phyloP scores from a whole-genome alignment of 1,140 invertebrate genomes.

The Campodea augens region DNA sequence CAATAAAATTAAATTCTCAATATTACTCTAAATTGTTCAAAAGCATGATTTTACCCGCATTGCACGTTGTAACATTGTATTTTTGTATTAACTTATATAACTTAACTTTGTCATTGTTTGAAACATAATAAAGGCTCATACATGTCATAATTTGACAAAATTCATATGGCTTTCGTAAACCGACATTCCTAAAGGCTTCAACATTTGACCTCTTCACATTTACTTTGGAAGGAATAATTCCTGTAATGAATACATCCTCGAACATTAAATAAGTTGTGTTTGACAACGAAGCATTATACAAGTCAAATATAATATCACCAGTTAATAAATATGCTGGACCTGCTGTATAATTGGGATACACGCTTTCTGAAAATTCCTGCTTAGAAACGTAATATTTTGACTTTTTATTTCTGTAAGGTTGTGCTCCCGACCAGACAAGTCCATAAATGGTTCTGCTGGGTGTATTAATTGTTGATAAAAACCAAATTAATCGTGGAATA shows the following conservation, averaged over 20 bases:
- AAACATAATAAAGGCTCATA: too few relatives aligned
- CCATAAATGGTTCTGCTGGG: constrained; percentile 2
- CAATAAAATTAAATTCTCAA: too few relatives aligned
- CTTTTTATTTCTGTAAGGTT: constrained; percentile 16
- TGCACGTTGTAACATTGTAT: too few relatives aligned
- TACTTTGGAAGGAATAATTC: too few relatives aligned
- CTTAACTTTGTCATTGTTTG: too few relatives aligned
- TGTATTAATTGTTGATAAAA: constrained; percentile 19
- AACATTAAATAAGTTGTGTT: constrained; percentile 48
- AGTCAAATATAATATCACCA: constrained; percentile 37
- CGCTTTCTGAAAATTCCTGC: constrained; percentile 49
- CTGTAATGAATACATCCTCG: constrained; percentile 74
- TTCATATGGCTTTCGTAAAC: too few relatives aligned
- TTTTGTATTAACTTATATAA: too few relatives aligned
- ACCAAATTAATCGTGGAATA: constrained; percentile 29
- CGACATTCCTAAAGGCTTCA: too few relatives aligned
- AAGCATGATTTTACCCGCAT: too few relatives aligned
- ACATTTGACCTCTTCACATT: too few relatives aligned
- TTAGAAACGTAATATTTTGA: constrained; percentile 33
- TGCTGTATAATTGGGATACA: constrained; percentile 66
- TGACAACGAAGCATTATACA: constrained; percentile 49
- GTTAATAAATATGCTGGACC: constrained; percentile 68
- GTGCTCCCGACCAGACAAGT: constrained; percentile 11
- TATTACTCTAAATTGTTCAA: too few relatives aligned
- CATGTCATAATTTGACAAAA: too few relatives aligned